phyloP scores from a whole-genome alignment of 2,888 invertebrate genomes.

The Sinhomidia bicolor region DNA sequence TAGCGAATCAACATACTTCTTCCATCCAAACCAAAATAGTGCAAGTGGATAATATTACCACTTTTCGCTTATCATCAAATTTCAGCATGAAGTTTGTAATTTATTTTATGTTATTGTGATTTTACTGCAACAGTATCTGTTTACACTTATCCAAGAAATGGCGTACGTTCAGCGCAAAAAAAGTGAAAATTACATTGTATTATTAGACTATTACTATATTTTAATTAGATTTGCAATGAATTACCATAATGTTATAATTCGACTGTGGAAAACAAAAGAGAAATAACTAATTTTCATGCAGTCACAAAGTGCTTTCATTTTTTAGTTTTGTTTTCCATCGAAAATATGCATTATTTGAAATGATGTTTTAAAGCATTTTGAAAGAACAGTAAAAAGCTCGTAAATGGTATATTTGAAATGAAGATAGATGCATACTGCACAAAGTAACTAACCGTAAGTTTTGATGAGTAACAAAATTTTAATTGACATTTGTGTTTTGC shows the following conservation, averaged over 20 bases:
- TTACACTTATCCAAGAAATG: not conserved
- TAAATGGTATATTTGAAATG: not conserved
- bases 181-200: slow-evolving; percentile 42
- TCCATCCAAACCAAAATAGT: not conserved
- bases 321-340: not conserved
- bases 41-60: not conserved
- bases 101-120: slow-evolving; percentile 56
- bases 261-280: not conserved
- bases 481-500: slow-evolving; percentile 38
- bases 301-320: slow-evolving; percentile 56
- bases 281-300: slow-evolving; percentile 8
- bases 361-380: not conserved
- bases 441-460: not conserved
- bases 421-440: not conserved
- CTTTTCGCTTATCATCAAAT: slow-evolving; percentile 5
- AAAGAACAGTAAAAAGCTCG: not conserved
- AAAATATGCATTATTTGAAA: not conserved
- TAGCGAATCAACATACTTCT: not conserved
- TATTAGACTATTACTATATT: slow-evolving; percentile 20
- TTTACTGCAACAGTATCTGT: slow-evolving; percentile 59
- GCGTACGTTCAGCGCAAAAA: not conserved
- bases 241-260: not conserved
- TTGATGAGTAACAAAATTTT: slow-evolving; percentile 34
- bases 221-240: slow-evolving; percentile 1
- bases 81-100: slow-evolving; percentile 7